A percentile compares a stretch with the other conserved stretches of the same genome.
These are phyloP conservation scores for Drosophila lacertosa DNA, from an alignment of 1,140 invertebrate genomes.

Conservation along the genomic window DNA sequence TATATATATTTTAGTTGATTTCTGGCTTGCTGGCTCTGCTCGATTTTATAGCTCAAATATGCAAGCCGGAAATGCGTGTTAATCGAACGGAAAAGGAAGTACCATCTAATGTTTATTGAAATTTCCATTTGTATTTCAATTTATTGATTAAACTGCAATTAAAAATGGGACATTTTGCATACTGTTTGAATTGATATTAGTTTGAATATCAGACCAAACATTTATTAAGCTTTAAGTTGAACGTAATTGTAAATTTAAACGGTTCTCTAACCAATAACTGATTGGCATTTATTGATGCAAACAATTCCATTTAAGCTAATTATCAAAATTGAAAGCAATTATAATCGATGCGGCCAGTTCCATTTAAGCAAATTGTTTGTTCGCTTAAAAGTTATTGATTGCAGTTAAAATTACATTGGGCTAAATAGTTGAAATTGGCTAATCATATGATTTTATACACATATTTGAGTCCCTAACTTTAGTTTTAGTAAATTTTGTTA, in stretches of 20 bases:
- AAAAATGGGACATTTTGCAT: background rate
- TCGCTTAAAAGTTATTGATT: constrained; percentile 14
- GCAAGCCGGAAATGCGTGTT: constrained; percentile 68
- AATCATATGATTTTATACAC: background rate
- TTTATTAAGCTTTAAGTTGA: constrained; percentile 13
- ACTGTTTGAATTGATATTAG: background rate
- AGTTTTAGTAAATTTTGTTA: too few relatives aligned
- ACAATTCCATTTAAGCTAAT: constrained; percentile 29
- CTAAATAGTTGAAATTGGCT: background rate
- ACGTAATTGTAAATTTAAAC: constrained; percentile 11
- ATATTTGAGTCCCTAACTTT: too few relatives aligned
- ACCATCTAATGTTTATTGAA: constrained; percentile 42
- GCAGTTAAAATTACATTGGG: constrained; percentile 6
- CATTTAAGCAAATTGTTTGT: constrained; percentile 23
- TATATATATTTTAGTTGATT: constrained; percentile 30
- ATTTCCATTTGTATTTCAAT: constrained; percentile 51
- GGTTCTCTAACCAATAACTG: constrained; percentile 43
- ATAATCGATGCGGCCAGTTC: constrained; percentile 6
- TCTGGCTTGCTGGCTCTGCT: constrained; percentile 35
- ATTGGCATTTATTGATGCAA: constrained; percentile 32
- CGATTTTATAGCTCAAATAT: constrained; percentile 46
- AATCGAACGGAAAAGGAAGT: constrained; percentile 73
- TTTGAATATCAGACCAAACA: background rate
- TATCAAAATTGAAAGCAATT: constrained; percentile 40
- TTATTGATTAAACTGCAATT: constrained; percentile 19